Evolutionary conservation across 2,888 invertebrate genomes (phyloP).

Genomic region (Helobdella robusta): DNA sequence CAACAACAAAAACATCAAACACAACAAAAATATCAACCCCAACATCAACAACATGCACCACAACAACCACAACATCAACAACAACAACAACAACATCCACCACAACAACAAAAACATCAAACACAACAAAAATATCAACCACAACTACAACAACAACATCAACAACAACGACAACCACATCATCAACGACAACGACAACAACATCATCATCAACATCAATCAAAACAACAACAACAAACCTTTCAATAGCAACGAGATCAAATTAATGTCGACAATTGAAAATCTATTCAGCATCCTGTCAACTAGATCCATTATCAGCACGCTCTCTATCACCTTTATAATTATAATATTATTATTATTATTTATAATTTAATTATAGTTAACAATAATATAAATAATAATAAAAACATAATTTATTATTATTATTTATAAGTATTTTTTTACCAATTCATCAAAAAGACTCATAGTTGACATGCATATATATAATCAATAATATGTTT

Average conservation of each 20-base stretch:
- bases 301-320: not conserved
- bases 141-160: not conserved
- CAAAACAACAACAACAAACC: not conserved
- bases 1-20: not conserved
- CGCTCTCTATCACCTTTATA: slow-evolving; percentile 3
- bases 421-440: no score
- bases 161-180: not conserved
- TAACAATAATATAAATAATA: no score
- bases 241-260: not conserved
- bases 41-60: not conserved
- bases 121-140: not conserved
- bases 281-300: not conserved
- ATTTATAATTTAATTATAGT: no score
- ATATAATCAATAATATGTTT: no score
- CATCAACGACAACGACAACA: not conserved
- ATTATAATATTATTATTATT: no score
- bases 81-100: not conserved
- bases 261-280: slow-evolving; percentile 4
- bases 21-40: not conserved
- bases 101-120: not conserved
- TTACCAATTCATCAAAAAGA: no score
- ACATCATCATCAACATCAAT: not conserved
- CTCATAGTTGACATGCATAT: no score
- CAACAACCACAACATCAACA: not conserved
- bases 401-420: no score